A percentile compares a stretch with the other conserved stretches of the same genome.
These are phyloP conservation scores for Glareola pratincola DNA, from an alignment of 2,113 vertebrate species.

Conservation along the genomic window DNA sequence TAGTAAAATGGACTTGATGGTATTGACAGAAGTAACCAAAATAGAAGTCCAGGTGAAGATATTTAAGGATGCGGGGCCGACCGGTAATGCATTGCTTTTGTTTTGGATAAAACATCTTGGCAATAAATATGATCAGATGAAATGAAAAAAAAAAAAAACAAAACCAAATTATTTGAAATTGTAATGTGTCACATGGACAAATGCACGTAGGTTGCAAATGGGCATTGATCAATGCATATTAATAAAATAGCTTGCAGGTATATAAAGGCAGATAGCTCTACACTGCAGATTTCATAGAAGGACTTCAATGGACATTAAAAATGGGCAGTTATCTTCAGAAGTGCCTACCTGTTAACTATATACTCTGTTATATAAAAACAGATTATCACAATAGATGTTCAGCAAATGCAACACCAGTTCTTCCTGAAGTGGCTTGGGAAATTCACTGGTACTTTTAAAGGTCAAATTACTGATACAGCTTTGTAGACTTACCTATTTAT, in stretches of 20 bases:
- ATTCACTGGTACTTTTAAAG: neutral
- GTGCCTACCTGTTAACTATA: neutral
- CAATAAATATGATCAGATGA: neutral
- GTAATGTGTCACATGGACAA: neutral
- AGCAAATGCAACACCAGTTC: neutral
- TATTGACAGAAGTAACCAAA: neutral
- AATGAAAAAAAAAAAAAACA: neutral
- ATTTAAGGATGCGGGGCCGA: neutral
- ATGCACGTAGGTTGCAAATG: neutral
- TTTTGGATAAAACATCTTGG: neutral
- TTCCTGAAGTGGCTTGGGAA: neutral
- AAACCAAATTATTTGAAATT: neutral
- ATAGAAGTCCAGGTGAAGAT: neutral
- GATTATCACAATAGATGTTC: neutral
- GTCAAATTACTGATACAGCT: neutral
- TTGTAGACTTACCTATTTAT: neutral
- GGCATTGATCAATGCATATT: neutral
- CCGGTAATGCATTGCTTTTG: neutral
- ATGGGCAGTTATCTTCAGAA: neutral
- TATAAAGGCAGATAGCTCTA: neutral
- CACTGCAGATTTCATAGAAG: neutral
- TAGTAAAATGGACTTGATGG: neutral
- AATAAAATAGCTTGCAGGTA: neutral
- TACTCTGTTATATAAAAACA: neutral
- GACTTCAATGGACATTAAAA: neutral